Conservation (phyloP, 2,797 vertebrate species). For the Lycodopsis pacificus region DNA sequence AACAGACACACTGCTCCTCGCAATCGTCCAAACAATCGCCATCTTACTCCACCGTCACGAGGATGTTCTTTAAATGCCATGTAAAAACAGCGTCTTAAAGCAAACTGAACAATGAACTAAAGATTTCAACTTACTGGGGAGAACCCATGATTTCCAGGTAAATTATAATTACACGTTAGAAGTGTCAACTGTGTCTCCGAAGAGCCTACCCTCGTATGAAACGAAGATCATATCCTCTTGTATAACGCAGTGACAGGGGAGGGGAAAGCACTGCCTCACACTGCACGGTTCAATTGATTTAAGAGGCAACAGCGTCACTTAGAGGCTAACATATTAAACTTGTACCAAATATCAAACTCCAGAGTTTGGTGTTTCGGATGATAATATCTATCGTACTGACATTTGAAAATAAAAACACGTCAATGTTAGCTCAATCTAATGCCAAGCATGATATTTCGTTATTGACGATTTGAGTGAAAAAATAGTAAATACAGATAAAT, state of each 20-base stretch:
- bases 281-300: background rate
- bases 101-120: background rate
- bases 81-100: background rate
- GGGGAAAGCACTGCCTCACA: conserved; percentile 21
- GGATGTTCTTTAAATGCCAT: conserved; percentile 42
- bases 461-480: background rate
- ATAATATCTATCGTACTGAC: no score
- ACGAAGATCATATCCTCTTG: conserved; percentile 1
- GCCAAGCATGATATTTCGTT: accelerated
- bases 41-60: conserved; percentile 16
- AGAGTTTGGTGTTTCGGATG: background rate
- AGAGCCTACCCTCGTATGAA: background rate
- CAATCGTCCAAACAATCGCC: conserved; percentile 28
- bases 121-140: background rate
- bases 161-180: background rate
- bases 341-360: background rate
- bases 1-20: background rate
- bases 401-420: background rate
- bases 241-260: conserved; percentile 33
- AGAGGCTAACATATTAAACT: conserved; percentile 49
- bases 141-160: background rate
- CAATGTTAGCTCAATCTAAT: background rate
- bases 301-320: conserved; percentile 74
- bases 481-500: accelerated
- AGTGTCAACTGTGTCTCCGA: background rate